Evolutionary conservation across 1,140 invertebrate genomes (phyloP), one percentile per base, ranked within the genome.

Genomic region (Papilio aristodemus): DNA sequence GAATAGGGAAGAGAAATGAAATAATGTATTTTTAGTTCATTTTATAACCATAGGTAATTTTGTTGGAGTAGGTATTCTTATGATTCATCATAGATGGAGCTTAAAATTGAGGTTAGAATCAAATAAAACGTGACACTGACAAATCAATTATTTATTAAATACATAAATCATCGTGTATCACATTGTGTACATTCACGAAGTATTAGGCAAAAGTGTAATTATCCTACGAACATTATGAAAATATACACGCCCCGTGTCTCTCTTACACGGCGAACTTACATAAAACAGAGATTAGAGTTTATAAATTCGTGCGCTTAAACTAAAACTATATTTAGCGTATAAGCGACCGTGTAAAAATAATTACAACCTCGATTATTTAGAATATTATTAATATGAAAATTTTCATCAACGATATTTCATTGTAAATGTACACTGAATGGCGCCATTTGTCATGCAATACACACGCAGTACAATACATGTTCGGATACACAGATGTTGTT

Each of bases 141-240:
- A 88, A 90, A 86, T 87, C 75, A 84, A 83, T 89, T 71, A 79
- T 89, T 90, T 89, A 90, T 88, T 90, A 81, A 25, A 85, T 83
- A 85, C 81, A 87, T 87, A 89, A 87, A 90, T 78, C n/a, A n/a
- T n/a, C 75, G 83, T 87, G 87, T 90, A 90, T 90, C 88, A 88
- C 86, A 89, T 89, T 85, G 85, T 87, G 85, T 89, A 90, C 81
- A 85, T 85, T 80, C 79, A 87, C 81, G 86, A 87, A 75, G 82
- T 85, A 77, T 85, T 89, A 90, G 88, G 84, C 88, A 85, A 85
- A 84, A 86, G 82, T 86, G 86, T 87, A 84, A 85, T 90, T 85
- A 84, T 62, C 85, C 79, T 83, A 86, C 76, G 77, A 83, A 80
- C 84, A 82, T 80, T 84, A 87, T 88, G 85, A 86, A 88, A 86